Evolutionary conservation across 2,113 vertebrate genomes (phyloP).

Genomic region (Melanerpes aurifrons): DNA sequence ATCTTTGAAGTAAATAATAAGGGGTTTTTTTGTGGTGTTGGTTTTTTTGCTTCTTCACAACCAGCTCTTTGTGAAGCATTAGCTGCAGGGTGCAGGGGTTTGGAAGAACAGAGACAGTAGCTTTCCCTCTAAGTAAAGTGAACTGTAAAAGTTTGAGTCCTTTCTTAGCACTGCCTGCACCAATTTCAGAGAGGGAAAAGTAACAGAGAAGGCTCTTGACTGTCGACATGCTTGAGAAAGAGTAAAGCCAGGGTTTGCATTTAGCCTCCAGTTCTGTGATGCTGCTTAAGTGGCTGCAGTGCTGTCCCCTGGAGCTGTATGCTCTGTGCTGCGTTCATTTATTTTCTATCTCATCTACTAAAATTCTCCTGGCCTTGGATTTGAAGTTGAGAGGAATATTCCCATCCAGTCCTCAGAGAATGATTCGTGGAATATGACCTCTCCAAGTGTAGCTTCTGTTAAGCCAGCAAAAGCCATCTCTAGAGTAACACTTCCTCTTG

Average conservation of each 20-base stretch:
- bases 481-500: not conserved
- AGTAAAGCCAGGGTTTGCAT: not conserved
- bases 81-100: not conserved
- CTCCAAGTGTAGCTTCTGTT: not conserved
- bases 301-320: not conserved
- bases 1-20: slow-evolving; percentile 32
- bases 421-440: not conserved
- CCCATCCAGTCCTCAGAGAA: not conserved
- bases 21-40: too few relatives aligned
- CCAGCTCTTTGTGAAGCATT: not conserved
- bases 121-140: not conserved
- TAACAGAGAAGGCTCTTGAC: not conserved
- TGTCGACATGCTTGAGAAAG: not conserved
- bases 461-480: not conserved
- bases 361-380: not conserved
- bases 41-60: not conserved
- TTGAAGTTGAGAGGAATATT: not conserved
- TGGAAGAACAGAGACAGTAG: not conserved
- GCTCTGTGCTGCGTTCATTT: not conserved
- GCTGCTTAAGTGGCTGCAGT: not conserved
- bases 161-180: not conserved
- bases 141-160: not conserved
- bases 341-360: not conserved
- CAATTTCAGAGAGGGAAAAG: not conserved
- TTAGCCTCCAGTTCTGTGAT: not conserved